Base-by-base conservation (phyloP, 2,797 vertebrate genomes). In the Cyprinodon diabolis region DNA sequence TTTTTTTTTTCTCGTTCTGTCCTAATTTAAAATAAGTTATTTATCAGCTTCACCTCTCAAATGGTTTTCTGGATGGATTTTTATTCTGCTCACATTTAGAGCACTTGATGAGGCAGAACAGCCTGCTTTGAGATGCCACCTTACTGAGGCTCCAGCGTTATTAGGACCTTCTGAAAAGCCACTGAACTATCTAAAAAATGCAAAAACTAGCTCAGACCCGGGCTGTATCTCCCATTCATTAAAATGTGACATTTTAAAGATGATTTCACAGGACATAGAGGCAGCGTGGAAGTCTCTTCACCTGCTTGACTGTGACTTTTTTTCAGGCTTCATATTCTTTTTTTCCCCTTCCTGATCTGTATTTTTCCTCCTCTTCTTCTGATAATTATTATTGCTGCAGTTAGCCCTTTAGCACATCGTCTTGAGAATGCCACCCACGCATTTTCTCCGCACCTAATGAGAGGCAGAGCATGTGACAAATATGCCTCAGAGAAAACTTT, bases 201-300 rank as follows among this genome's bases (percentile, higher is more conserved):
- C 67, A 74, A 1, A 30, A 19, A 69, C 69, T 6, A 23, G 30
- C 68, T 67, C 49, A 0, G 37, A 49, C 37, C 21, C 21, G 4
- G 3, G 62, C 25, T 2, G 11, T 58, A n/a, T 1, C 66, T 43
- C 45, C 52, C 52, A 58, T 76, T 69, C 58, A 69, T 76, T 76
- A 76, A 69, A 58, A 76, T 40, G 30, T 80, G 70, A 80, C 79
- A 69, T 80, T 80, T 60, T 54, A 25, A 54, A 58, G 66, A 48
- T 6, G 69, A 17, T 54, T 74, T 74, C 47, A 21, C 25, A 25
- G 52, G 60, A 57, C 45, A n/a, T 56, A 23, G 48, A 21, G 21
- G 43, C 54, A 11, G n/a, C 5, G 8, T 47, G n/a, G 67, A 49
- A 49, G 60, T 40, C 68, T 19, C 45, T 19, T 69, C 78, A 72